These are phyloP conservation scores for Drosophila cognata DNA, from an alignment of 2,888 invertebrate species.

Conservation along the genomic window DNA sequence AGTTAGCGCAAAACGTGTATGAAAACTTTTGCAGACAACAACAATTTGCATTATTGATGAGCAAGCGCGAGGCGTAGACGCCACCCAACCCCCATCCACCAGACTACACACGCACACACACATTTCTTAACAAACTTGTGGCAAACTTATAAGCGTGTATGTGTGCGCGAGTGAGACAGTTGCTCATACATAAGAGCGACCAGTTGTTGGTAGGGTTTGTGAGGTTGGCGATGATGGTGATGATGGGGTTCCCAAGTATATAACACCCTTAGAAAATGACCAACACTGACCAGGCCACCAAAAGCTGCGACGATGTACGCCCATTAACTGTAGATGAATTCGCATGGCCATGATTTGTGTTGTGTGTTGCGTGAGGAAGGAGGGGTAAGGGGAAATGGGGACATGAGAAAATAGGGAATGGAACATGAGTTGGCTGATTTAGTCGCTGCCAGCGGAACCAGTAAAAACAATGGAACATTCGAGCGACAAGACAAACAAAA, in stretches of 20 bases:
- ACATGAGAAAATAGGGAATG: not conserved
- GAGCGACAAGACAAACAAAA: conserved; percentile 36
- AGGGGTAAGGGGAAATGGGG: not conserved
- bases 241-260: conserved; percentile 52
- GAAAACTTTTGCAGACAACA: conserved; percentile 71
- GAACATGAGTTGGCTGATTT: conserved; percentile 19
- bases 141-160: conserved; percentile 54
- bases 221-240: conserved; percentile 4
- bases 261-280: conserved; percentile 80
- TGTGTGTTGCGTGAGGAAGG: conserved; percentile 34
- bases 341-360: conserved; percentile 78
- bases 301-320: conserved; percentile 71
- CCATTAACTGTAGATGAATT: conserved; percentile 81
- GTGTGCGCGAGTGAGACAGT: conserved; percentile 49
- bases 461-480: conserved; percentile 75
- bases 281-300: conserved; percentile 76
- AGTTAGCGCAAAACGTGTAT: conserved; percentile 45
- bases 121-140: conserved; percentile 77
- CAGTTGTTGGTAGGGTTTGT: conserved; percentile 7
- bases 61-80: conserved; percentile 39
- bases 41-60: conserved; percentile 81
- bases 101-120: conserved; percentile 10
- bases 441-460: conserved; percentile 52
- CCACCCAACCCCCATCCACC: conserved; percentile 10
- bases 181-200: conserved; percentile 48